phyloP scores from a whole-genome alignment of 2,113 vertebrate genomes.

The Caracal caracal region DNA sequence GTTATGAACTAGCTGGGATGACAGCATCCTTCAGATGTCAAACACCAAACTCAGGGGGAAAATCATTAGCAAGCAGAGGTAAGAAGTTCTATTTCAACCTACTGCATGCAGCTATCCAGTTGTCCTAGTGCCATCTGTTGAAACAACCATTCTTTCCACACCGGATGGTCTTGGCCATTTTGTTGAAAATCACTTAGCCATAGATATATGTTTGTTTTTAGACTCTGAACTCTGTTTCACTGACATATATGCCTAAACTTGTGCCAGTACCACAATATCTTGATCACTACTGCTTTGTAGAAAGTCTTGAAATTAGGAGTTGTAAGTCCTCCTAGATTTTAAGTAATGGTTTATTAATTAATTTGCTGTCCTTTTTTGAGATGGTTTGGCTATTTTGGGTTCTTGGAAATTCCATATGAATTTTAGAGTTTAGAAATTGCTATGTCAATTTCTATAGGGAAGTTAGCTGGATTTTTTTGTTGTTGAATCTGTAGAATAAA shows the following conservation, averaged over 20 bases:
- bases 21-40: not conserved
- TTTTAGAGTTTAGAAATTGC: not conserved
- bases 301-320: not conserved
- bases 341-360: not conserved
- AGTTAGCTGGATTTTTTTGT: not conserved
- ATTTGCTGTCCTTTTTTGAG: not conserved
- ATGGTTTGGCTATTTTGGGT: not conserved
- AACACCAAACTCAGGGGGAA: not conserved
- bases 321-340: not conserved
- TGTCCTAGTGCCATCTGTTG: not conserved
- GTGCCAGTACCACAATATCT: not conserved
- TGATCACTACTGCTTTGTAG: not conserved
- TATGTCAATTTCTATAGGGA: not conserved
- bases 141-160: not conserved
- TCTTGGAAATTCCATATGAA: not conserved
- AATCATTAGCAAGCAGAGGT: not conserved
- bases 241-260: not conserved
- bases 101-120: not conserved
- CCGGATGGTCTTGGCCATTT: not conserved
- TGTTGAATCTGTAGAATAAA: not conserved
- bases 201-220: not conserved
- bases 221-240: not conserved
- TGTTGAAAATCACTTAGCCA: not conserved
- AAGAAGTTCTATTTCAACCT: not conserved
- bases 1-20: not conserved